These are phyloP conservation scores for Elysia crispata DNA, from an alignment of 2,888 invertebrate genomes.

Conservation along the genomic window DNA sequence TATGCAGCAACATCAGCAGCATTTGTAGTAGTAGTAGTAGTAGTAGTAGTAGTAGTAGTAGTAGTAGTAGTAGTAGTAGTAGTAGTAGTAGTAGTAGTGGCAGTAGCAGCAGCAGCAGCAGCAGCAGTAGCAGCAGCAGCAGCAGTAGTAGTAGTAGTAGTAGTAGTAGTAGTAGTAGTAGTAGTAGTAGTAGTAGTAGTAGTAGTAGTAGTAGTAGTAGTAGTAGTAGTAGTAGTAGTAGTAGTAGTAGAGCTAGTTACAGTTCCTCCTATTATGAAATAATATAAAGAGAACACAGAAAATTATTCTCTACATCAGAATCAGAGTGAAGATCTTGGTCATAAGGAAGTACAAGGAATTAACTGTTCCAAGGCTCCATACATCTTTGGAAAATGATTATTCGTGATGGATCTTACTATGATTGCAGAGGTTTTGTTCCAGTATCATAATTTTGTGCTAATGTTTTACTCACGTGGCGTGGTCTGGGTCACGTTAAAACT, in stretches of 20 bases:
- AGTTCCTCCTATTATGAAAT: no score
- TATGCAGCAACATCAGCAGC: not conserved
- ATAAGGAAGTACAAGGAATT: no score
- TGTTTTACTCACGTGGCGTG: not conserved
- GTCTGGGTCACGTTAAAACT: not conserved
- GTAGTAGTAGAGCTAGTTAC: slow-evolving; percentile 13
- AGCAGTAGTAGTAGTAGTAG: slow-evolving; percentile 15
- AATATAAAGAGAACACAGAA: no score
- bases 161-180: slow-evolving; percentile 21
- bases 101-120: slow-evolving; percentile 10
- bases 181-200: slow-evolving; percentile 3
- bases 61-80: slow-evolving; percentile 6
- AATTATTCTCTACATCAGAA: no score
- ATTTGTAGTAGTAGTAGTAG: no score
- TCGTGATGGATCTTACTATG: no score
- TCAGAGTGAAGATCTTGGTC: no score
- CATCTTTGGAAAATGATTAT: no score
- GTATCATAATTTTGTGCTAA: no score
- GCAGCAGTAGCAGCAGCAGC: slow-evolving; percentile 7
- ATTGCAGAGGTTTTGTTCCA: no score
- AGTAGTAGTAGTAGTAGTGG: slow-evolving; percentile 9
- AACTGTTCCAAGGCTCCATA: no score
- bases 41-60: slow-evolving; percentile 7
- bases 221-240: slow-evolving; percentile 12
- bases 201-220: slow-evolving; percentile 1